These are phyloP conservation scores for Rhimphoctona megacephalus DNA, from an alignment of 2,888 invertebrate species.

Conservation along the genomic window DNA sequence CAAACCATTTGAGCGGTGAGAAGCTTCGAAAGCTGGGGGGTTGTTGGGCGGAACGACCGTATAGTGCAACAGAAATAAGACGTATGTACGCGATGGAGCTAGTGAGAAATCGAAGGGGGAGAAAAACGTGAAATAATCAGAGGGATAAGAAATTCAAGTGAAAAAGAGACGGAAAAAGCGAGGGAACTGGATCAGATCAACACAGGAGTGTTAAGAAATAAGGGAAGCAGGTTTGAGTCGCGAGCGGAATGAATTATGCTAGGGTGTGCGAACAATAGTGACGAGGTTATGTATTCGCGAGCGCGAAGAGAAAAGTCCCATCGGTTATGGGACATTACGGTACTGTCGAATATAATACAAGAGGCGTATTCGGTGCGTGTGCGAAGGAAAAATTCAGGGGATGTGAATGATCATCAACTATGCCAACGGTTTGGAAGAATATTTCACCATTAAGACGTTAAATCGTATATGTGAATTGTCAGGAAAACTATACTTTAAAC, in stretches of 20 bases:
- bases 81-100: constrained; percentile 24
- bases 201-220: constrained; percentile 54
- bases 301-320: constrained; percentile 42
- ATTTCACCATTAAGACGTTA: constrained; percentile 17
- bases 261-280: constrained; percentile 63
- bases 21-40: constrained; percentile 42
- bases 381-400: constrained; percentile 22
- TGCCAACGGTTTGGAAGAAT: background rate
- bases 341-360: constrained; percentile 43
- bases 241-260: constrained; percentile 54
- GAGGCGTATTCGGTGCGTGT: constrained; percentile 47
- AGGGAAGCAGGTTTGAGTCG: constrained; percentile 53
- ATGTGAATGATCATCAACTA: constrained; percentile 23
- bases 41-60: constrained; percentile 40
- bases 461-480: background rate
- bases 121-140: constrained; percentile 56
- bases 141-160: constrained; percentile 9
- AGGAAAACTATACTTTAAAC: background rate
- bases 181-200: constrained; percentile 27
- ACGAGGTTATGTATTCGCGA: constrained; percentile 51
- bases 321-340: constrained; percentile 48
- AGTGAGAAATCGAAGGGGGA: constrained; percentile 46
- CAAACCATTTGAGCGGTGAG: constrained; percentile 50
- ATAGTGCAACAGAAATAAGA: constrained; percentile 55
- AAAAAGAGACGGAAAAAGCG: constrained; percentile 5